phyloP scores from a whole-genome alignment of 1,140 invertebrate species.

The Anadara kagoshimensis region DNA sequence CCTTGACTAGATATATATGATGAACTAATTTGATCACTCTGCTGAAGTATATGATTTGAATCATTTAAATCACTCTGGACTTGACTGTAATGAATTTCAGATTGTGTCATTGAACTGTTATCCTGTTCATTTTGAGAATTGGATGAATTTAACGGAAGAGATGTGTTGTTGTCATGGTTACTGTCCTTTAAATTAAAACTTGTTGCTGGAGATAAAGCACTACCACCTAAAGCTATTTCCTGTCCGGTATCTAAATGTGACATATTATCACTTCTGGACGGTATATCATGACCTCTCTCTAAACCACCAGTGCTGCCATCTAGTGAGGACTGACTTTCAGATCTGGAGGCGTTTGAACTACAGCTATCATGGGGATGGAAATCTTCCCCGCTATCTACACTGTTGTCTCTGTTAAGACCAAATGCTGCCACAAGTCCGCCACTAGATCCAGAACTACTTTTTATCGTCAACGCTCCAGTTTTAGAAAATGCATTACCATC shows the following conservation, averaged over 20 bases:
- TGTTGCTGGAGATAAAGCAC: conserved; percentile 32
- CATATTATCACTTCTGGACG: background rate
- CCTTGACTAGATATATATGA: too few species aligned
- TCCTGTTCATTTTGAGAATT: background rate
- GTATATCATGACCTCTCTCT: background rate
- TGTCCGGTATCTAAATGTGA: conserved; percentile 22
- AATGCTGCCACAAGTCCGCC: conserved; percentile 67
- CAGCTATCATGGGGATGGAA: conserved; percentile 50
- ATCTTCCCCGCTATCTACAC: conserved; percentile 60
- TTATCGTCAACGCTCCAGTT: conserved; percentile 71
- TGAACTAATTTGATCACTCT: too few species aligned
- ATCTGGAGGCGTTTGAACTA: background rate
- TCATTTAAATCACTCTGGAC: background rate
- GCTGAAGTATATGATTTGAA: background rate
- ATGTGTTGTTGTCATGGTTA: background rate
- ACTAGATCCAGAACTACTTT: conserved; percentile 70
- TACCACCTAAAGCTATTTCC: conserved; percentile 21
- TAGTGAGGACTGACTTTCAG: conserved; percentile 23
- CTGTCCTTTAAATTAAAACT: conserved; percentile 23
- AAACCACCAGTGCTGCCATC: conserved; percentile 27
- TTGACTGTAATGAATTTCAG: conserved; percentile 10
- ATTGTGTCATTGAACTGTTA: background rate
- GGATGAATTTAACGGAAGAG: background rate
- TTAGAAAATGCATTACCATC: conserved; percentile 70
- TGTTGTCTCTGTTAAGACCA: conserved; percentile 62